Base-by-base conservation (phyloP, 2,113 vertebrate species). In the Daboia siamensis region DNA sequence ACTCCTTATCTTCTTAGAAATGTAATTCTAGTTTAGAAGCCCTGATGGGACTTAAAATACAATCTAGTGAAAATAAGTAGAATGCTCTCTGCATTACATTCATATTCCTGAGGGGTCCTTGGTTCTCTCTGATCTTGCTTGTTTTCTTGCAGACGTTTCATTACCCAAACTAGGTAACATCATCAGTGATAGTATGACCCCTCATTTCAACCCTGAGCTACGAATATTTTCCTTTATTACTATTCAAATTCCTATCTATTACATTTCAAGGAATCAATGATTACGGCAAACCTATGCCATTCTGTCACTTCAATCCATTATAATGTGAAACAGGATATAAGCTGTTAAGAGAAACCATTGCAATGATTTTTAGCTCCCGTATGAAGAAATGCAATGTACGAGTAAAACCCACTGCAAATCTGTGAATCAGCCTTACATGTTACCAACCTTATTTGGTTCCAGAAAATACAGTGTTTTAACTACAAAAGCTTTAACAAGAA, bases 1-100 rank as follows among this genome's bases (percentile, higher is more conserved):
- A 48, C 57, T 93, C 92, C 84, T 91, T 96, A 94, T 95, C 92
- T 86, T 95, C 95, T 44, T 96, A 95, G 95, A 95, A 95, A 92
- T 86, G 51, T 8, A 56, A n/a, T 57, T 89, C 69, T 52, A 56
- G 51, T 92, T 86, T 59, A 46, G 55, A 90, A 86, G 74, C 21
- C 59, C 74, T 61, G 64, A 46, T 86, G 59, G 48, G 33, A 59
- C 46, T 52, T 89, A 61, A 74, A 92, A 92, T 86, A 93, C 56
- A 21, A 51, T 24, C 74, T 90, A 33, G 46, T 3, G 74, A 92
- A 85, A 11, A n/a, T 86, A 90, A 52, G 3, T 29, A 11, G 8
- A 54, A 44, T 55, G 12, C 52, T 33, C 51, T 44, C 46, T 56
- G 52, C 56, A 13, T 52, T 26, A 13, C 51, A 7, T 26, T 84